These are phyloP conservation scores for Kradibia gibbosae DNA, from an alignment of 1,140 invertebrate species.

Conservation along the genomic window DNA sequence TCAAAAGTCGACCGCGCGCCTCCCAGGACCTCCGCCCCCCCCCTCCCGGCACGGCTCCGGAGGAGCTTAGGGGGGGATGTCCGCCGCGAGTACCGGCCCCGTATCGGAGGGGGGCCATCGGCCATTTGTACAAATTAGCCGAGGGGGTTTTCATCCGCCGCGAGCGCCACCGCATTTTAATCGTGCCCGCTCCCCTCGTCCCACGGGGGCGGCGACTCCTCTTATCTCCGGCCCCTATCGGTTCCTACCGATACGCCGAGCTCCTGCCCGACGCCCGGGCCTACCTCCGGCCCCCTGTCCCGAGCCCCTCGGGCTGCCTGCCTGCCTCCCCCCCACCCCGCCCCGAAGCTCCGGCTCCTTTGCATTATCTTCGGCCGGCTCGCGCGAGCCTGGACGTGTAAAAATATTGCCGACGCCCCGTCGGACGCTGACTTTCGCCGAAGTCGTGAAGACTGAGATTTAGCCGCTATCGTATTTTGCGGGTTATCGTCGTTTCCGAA, in stretches of 20 bases:
- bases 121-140: conserved; percentile 38
- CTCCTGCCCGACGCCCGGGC: too few species aligned
- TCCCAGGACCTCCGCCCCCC: neutral
- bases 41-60: neutral
- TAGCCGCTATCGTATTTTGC: too few species aligned
- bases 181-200: neutral
- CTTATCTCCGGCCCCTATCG: neutral
- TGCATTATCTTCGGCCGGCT: neutral
- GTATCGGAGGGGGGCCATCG: conserved; percentile 25
- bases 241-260: neutral
- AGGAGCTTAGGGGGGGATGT: neutral
- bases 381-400: neutral
- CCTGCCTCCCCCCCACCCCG: too few species aligned
- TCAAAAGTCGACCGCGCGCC: conserved; percentile 8
- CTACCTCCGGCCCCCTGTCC: neutral
- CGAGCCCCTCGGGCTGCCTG: too few species aligned
- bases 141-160: neutral
- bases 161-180: conserved; percentile 29
- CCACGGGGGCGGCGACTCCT: neutral
- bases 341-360: neutral
- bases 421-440: neutral
- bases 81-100: neutral
- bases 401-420: too few species aligned
- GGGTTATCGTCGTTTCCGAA: too few species aligned
- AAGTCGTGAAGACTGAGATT: too few species aligned